Evolutionary conservation across 2,113 vertebrate species (phyloP), one percentile per base, ranked within the genome.

Genomic region (Muscicapa adusta): DNA sequence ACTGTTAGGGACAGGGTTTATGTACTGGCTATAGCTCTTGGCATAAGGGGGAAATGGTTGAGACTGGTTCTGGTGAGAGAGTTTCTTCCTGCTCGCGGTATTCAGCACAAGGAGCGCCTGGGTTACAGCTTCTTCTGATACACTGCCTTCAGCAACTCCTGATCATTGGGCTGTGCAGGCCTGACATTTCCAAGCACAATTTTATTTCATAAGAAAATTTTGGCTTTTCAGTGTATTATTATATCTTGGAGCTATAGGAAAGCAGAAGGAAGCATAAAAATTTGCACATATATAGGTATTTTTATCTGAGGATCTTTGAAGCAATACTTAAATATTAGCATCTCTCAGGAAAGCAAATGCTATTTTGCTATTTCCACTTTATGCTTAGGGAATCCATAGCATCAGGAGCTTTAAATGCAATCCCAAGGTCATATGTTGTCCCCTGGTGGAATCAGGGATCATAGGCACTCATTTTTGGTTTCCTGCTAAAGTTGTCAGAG

Each of bases 121-220:
- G 6, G 29, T 78, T 84, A 38, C 23, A 6, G 17, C 50, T 58
- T 33, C 47, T 74, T 66, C 51, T 42, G 38, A 68, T 54, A 15
- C 61, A 15, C 28, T 48, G 87, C 89, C 89, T 89, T 73, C 31
- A 72, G 84, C 7, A 0, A 8, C 60, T 93, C 62, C 82, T 58
- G 54, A 51, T 94, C 88, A 70, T 25, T 85, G 75, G 50, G 50
- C 89, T 91, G 66, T 88, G 66, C 78, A 91, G 81, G 18, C 38
- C 43, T 93, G 87, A 85, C 54, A 54, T 94, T 96, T 95, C 67
- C 75, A 91, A 85, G 93, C 74, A 85, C 72, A 56, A 45, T 83
- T 80, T 62, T 77, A 88, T 91, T 97, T 83, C 8, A 3, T 80
- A 76, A 67, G 51, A 71, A 43, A 91, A 85, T 77, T 66, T 82